phyloP scores from a whole-genome alignment of 2,797 vertebrate genomes.

The Prunella strophiata region DNA sequence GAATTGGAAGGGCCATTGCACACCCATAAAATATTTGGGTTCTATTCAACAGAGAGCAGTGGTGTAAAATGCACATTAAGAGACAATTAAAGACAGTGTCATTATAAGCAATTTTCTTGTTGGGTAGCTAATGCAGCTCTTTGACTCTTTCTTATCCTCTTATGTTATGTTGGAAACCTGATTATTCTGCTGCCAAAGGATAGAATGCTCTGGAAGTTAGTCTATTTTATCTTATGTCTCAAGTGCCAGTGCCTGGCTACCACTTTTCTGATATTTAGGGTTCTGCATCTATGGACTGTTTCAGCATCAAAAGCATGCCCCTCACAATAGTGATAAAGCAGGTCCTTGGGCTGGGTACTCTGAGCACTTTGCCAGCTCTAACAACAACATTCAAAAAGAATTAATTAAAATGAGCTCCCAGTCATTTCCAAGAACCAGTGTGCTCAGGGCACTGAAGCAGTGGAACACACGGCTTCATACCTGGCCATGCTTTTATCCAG shows the following conservation, averaged over 20 bases:
- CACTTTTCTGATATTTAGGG: not conserved
- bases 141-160: not conserved
- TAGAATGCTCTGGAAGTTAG: not conserved
- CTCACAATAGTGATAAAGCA: not conserved
- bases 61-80: not conserved
- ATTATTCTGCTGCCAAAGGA: slow-evolving; percentile 31
- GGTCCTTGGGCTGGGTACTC: not conserved
- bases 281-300: not conserved
- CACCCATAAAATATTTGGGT: not conserved
- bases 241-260: not conserved
- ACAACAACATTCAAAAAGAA: not conserved
- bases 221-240: not conserved
- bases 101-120: not conserved
- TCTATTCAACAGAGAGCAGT: not conserved
- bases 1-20: not conserved
- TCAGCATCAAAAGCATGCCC: not conserved
- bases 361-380: not conserved
- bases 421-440: not conserved
- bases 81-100: not conserved
- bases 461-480: not conserved
- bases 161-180: not conserved
- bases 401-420: not conserved
- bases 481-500: not conserved
- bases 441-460: not conserved
- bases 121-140: not conserved